Evolutionary conservation across 1,140 invertebrate species (phyloP), one percentile per base, ranked within the genome.

Genomic region (Uloborus diversus): DNA sequence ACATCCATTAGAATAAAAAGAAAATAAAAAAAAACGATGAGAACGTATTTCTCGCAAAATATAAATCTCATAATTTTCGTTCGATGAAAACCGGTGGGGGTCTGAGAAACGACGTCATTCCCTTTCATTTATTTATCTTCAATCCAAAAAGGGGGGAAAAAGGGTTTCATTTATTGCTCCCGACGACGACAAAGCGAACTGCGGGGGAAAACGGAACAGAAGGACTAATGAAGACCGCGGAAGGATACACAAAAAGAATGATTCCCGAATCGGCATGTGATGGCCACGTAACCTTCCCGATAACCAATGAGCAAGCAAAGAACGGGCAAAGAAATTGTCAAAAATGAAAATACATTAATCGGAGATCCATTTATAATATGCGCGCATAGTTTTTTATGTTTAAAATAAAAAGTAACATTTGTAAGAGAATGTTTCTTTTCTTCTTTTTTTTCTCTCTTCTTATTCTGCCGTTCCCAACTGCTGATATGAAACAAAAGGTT

Each of bases 361-460:
- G 71, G 51, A 64, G 71, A 64, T 32, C 71, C 71, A 75, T 75
- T 75, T 61, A 75, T 75, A 75, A 75, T 28, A n/a, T 69, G 28
- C 49, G n/a, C 35, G 20, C 13, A 14, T 64, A 23, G 33, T 64
- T 35, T 62, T 33, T 62, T n/a, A n/a, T n/a, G n/a, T n/a, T n/a
- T n/a, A n/a, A n/a, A n/a, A n/a, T n/a, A n/a, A n/a, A n/a, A n/a
- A n/a, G n/a, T n/a, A n/a, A n/a, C n/a, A n/a, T n/a, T n/a, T n/a
- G n/a, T n/a, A n/a, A n/a, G n/a, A n/a, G n/a, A n/a, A n/a, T n/a
- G n/a, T n/a, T n/a, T n/a, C n/a, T n/a, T n/a, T n/a, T n/a, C n/a
- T 17, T 4, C 51, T n/a, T 49, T 53, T 53, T 53, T 53, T 53
- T 53, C n/a, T 20, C n/a, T 5, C 49, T 53, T 53, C 9, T n/a